phyloP scores from a whole-genome alignment of 1,140 invertebrate genomes.

The Eumaeus atala region DNA sequence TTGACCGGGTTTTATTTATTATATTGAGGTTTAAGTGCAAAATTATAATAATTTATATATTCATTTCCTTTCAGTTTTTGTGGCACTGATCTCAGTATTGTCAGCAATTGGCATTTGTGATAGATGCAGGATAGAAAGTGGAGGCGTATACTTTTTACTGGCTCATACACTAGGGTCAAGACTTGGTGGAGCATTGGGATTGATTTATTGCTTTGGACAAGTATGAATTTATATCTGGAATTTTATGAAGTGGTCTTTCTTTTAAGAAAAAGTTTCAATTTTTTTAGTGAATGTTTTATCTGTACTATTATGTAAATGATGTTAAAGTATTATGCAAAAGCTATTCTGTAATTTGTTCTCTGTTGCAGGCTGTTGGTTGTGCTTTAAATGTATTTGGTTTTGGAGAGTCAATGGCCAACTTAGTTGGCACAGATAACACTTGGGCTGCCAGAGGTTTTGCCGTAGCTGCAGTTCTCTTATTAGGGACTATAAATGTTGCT shows the following conservation, averaged over 20 bases:
- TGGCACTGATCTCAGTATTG: conserved; percentile 91
- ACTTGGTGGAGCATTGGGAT: conserved; percentile 92
- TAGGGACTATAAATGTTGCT: conserved; percentile 91
- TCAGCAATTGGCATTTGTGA: conserved; percentile 97
- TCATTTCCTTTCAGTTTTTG: conserved; percentile 78
- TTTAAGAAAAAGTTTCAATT: not conserved
- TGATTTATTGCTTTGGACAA: conserved; percentile 97
- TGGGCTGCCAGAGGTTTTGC: conserved; percentile 89
- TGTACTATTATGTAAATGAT: not conserved
- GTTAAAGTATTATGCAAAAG: not conserved
- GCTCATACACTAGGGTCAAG: conserved; percentile 94
- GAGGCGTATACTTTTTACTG: conserved; percentile 95
- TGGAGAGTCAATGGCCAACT: conserved; percentile 93
- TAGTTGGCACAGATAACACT: conserved; percentile 82
- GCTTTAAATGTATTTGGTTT: conserved; percentile 96
- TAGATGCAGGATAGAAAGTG: conserved; percentile 93
- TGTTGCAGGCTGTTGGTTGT: conserved; percentile 90
- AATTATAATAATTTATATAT: not conserved
- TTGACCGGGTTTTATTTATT: not conserved
- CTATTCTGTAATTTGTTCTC: conserved; percentile 8
- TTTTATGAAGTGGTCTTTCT: too few species aligned
- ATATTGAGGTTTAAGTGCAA: too few species aligned
- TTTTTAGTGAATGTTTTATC: not conserved
- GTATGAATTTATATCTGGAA: conserved; percentile 67
- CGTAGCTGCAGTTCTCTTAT: conserved; percentile 84